These are phyloP conservation scores for Parapristionchus giblindavisi DNA, from an alignment of 2,888 invertebrate genomes.

Conservation along the genomic window DNA sequence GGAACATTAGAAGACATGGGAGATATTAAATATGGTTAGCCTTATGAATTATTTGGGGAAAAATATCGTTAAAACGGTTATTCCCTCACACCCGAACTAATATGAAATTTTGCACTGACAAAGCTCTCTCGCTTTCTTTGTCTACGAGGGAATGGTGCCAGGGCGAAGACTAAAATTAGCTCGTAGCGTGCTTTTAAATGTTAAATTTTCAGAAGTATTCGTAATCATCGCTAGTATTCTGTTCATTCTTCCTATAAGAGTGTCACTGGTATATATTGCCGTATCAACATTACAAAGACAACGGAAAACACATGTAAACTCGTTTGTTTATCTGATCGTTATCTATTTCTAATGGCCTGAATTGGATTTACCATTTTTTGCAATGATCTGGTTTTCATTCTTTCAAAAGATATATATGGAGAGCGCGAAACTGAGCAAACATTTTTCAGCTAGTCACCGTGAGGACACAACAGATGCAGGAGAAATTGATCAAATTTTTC, in stretches of 20 bases:
- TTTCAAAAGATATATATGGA: too few relatives aligned
- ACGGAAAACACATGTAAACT: background rate
- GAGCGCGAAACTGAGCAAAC: too few relatives aligned
- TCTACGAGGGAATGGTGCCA: too few relatives aligned
- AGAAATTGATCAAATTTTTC: background rate
- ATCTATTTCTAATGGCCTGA: background rate
- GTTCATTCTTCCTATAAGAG: background rate
- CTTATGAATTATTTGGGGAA: too few relatives aligned
- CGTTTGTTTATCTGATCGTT: background rate
- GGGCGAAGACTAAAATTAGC: too few relatives aligned
- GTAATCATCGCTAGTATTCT: background rate
- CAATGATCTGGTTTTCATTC: too few relatives aligned
- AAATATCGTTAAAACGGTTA: too few relatives aligned
- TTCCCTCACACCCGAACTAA: too few relatives aligned
- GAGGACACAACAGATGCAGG: slow-evolving; percentile 24
- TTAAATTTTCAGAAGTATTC: slow-evolving; percentile 16
- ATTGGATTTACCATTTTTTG: too few relatives aligned
- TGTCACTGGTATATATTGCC: slow-evolving; percentile 10
- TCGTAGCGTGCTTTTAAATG: too few relatives aligned
- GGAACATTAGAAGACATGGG: slow-evolving; percentile 19
- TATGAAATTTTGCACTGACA: too few relatives aligned
- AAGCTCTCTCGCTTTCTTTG: too few relatives aligned
- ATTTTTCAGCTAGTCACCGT: background rate
- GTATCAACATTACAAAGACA: background rate
- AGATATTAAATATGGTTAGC: background rate